Evolutionary conservation across 2,113 vertebrate species (phyloP), one percentile per base, ranked within the genome.

Genomic region (Oreochromis spilurus): DNA sequence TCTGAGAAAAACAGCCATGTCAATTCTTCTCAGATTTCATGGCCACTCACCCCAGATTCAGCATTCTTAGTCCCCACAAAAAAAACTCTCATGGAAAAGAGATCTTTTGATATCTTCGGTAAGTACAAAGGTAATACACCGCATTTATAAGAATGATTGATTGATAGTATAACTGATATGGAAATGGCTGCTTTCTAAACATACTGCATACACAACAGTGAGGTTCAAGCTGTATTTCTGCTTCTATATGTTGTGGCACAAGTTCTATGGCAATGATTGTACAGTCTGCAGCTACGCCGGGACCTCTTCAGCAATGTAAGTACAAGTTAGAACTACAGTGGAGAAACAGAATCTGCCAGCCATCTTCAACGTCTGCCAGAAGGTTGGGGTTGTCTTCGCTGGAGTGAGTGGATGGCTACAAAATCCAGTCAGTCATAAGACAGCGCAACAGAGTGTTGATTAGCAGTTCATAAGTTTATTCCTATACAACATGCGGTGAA

Each of bases 1-100:
- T 72, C 58, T 40, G 4, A 50, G 58, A 81, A 81, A 83, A 79
- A 79, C 50, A 62, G 14, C 26, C 4, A 79, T 75, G 58, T 87
- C 5, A 84, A 19, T 72, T 45, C 21, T 45, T 72, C 8, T 45
- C 40, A 11, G 8, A 72, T 72, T 72, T 72, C 21, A 29, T 45
- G 21, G 40, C 38, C 7, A 26, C 36, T 43, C 36, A 14, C 12
- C n/a, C 19, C n/a, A 43, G 36, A 43, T 70, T 70, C 38, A 24
- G 7, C n/a, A 43, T 65, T 55, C 7, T 60, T 24, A 45, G 38
- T 12, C 52, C 0, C 2, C 8, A 31, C 34, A 38, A 38, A 75
- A 48, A 3, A 38, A 13, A 79, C 48, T 40, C 4, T 82, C 67
- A 11, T 55, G 17, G 52, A 50, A 11, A 72, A 72, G 45, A 83